Conservation (phyloP, 2,888 invertebrate genomes). For the Scrobipalpa costella region DNA sequence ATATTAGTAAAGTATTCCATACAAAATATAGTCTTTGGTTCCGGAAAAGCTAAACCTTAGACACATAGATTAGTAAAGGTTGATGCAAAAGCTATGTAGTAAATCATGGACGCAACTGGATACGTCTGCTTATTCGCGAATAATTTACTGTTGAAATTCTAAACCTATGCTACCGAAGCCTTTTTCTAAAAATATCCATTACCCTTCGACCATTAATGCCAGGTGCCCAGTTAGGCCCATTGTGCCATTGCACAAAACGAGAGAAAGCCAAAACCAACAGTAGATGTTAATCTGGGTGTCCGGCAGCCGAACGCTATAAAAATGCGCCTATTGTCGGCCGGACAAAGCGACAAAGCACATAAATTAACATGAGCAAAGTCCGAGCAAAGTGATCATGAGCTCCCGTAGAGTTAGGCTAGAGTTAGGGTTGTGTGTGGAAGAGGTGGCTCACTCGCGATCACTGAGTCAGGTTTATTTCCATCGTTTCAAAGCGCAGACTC, state of each 20-base stretch:
- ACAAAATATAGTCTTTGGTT: too few relatives aligned
- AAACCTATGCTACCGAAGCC: neutral
- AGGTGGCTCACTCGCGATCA: neutral
- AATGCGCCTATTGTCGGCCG: conserved; percentile 64
- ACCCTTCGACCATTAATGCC: conserved; percentile 63
- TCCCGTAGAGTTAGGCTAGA: conserved; percentile 71
- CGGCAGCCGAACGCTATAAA: conserved; percentile 75
- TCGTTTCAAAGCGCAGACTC: too few relatives aligned
- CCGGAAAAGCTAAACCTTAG: too few relatives aligned
- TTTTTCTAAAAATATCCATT: conserved; percentile 45
- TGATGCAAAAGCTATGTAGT: too few relatives aligned
- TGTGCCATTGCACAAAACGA: conserved; percentile 76
- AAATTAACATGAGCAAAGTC: conserved; percentile 79
- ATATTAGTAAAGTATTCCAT: too few relatives aligned
- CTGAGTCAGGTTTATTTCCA: neutral
- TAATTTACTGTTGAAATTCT: neutral
- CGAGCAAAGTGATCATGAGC: conserved; percentile 78
- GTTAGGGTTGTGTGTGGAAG: conserved; percentile 64
- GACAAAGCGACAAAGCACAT: conserved; percentile 78
- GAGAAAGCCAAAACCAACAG: conserved; percentile 72
- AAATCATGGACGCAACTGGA: neutral
- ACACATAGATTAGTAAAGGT: too few relatives aligned
- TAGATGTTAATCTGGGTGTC: conserved; percentile 80
- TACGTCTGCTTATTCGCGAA: neutral
- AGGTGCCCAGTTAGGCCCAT: conserved; percentile 64